phyloP scores from a whole-genome alignment of 2,113 vertebrate species.

The Prionailurus viverrinus region DNA sequence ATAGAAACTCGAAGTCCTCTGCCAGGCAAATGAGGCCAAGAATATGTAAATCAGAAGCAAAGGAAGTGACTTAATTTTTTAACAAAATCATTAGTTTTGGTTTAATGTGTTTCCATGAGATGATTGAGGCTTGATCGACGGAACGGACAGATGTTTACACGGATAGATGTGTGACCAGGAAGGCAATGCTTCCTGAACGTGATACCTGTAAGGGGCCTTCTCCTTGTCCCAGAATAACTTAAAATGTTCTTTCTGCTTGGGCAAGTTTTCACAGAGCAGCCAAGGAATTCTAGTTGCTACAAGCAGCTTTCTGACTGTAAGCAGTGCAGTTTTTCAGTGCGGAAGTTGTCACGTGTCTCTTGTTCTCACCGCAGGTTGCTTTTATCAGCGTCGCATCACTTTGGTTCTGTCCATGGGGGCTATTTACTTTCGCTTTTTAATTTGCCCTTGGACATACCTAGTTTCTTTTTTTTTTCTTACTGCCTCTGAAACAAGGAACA shows the following conservation, averaged over 20 bases:
- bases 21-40: not conserved
- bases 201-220: not conserved
- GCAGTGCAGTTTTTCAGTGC: accelerated
- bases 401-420: not conserved
- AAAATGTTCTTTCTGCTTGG: not conserved
- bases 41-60: not conserved
- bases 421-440: not conserved
- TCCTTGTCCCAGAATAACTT: not conserved
- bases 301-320: too few relatives aligned
- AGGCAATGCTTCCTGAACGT: not conserved
- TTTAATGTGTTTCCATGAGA: not conserved
- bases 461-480: not conserved
- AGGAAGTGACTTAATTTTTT: not conserved
- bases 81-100: not conserved
- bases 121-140: accelerated
- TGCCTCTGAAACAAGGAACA: not conserved
- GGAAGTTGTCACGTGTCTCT: not conserved
- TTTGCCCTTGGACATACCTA: not conserved
- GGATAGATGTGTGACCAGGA: not conserved
- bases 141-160: not conserved
- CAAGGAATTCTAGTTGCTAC: too few relatives aligned
- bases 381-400: not conserved
- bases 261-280: not conserved
- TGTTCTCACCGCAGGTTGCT: not conserved
- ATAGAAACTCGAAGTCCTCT: not conserved